These are phyloP conservation scores for Taeniopygia guttata DNA, from an alignment of 2,797 vertebrate genomes.

Conservation along the genomic window DNA sequence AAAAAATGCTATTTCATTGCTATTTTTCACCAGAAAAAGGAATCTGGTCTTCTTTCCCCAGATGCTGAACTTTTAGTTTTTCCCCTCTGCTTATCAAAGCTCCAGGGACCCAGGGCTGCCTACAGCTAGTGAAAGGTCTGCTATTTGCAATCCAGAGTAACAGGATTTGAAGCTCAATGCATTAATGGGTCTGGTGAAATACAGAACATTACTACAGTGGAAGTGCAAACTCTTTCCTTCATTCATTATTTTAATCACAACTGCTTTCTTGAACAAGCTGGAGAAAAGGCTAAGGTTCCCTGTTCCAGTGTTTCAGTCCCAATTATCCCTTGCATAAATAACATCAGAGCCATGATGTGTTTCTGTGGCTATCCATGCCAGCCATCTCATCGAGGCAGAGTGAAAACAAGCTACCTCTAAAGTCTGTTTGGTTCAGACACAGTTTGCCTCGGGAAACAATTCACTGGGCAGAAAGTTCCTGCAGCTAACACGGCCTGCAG, in stretches of 20 bases:
- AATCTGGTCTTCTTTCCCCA: not conserved
- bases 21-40: not conserved
- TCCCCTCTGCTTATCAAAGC: not conserved
- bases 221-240: not conserved
- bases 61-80: not conserved
- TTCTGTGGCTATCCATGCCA: not conserved
- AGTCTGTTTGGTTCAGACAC: not conserved
- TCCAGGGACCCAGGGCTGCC: not conserved
- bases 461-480: not conserved
- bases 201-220: not conserved
- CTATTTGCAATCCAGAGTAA: not conserved
- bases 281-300: not conserved
- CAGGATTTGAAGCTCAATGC: not conserved
- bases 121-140: not conserved
- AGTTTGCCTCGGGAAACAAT: not conserved
- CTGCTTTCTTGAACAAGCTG: not conserved
- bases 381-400: not conserved
- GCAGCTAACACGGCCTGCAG: not conserved
- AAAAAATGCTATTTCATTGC: not conserved
- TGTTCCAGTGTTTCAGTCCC: not conserved
- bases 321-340: not conserved
- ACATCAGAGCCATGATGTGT: not conserved
- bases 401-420: not conserved
- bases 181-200: not conserved
- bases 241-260: constrained; percentile 7